Conservation (phyloP, 2,113 vertebrate species). For the Balaeniceps rex region DNA sequence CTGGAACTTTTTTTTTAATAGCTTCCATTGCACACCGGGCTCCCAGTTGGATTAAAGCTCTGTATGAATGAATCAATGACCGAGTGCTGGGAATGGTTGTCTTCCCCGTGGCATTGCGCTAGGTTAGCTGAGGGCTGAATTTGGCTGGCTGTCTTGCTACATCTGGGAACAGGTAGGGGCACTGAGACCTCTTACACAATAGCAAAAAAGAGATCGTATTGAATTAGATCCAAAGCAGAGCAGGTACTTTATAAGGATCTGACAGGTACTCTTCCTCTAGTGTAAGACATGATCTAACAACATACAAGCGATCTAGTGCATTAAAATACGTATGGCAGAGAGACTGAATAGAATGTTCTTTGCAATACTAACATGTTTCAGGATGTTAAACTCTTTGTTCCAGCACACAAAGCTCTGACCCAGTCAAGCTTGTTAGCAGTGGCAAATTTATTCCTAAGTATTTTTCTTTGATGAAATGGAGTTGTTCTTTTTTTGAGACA, state of each 20-base stretch:
- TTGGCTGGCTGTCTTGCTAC: not conserved
- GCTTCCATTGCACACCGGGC: not conserved
- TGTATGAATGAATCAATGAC: not conserved
- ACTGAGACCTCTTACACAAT: not conserved
- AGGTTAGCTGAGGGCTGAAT: not conserved
- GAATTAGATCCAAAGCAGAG: not conserved
- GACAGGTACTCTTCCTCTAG: not conserved
- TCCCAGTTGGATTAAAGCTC: not conserved
- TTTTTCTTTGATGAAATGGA: not conserved
- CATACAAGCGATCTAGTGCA: not conserved
- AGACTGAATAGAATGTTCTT: not conserved
- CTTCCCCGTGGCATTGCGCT: not conserved
- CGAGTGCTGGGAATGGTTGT: not conserved
- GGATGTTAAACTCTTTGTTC: not conserved
- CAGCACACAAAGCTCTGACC: slow-evolving; percentile 15
- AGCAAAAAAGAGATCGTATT: not conserved
- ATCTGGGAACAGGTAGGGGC: not conserved
- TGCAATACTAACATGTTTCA: not conserved
- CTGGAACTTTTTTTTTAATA: not conserved
- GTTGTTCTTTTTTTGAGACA: slow-evolving; percentile 4
- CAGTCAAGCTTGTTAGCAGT: slow-evolving; percentile 9
- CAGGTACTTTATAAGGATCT: not conserved
- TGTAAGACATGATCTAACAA: not conserved
- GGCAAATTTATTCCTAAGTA: not conserved
- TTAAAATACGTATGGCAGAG: not conserved